These are phyloP conservation scores for Drosophila bocqueti DNA, from an alignment of 1,140 invertebrate genomes.

Conservation along the genomic window DNA sequence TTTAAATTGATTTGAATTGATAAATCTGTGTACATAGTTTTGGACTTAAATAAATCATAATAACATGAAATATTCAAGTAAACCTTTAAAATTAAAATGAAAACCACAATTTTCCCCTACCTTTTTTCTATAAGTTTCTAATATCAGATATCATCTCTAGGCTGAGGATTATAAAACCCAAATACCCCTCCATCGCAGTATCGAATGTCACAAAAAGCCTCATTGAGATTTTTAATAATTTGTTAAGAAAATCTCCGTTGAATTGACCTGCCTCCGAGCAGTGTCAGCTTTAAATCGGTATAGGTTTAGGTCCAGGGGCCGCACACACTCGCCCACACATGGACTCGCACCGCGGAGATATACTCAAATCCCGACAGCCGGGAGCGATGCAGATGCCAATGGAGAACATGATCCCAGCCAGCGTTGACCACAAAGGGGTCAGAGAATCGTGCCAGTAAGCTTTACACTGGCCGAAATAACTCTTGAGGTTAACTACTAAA, in stretches of 20 bases:
- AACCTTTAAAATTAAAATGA: not conserved
- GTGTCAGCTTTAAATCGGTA: slow-evolving; percentile 36
- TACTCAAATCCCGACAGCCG: slow-evolving; percentile 10
- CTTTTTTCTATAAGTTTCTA: not conserved
- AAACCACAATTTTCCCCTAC: not conserved
- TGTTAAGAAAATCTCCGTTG: slow-evolving; percentile 9
- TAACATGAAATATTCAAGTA: not conserved
- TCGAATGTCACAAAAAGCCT: slow-evolving; percentile 11
- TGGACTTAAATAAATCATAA: no score
- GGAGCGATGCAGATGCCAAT: slow-evolving; percentile 35
- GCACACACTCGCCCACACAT: slow-evolving; percentile 33
- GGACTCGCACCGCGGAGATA: slow-evolving; percentile 5
- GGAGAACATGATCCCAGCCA: slow-evolving; percentile 27
- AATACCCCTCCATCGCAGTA: not conserved
- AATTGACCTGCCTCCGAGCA: slow-evolving; percentile 7
- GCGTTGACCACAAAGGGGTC: slow-evolving; percentile 28
- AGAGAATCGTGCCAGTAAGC: slow-evolving; percentile 8
- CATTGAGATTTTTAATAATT: slow-evolving; percentile 29
- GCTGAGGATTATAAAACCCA: not conserved
- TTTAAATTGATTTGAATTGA: not conserved
- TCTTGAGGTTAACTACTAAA: not conserved
- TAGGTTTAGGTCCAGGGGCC: slow-evolving; percentile 23
- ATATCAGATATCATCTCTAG: not conserved
- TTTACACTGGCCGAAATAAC: slow-evolving; percentile 1
- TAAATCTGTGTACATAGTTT: no score